Conservation (phyloP, 1,140 invertebrate genomes). For the Drosophila rufa region DNA sequence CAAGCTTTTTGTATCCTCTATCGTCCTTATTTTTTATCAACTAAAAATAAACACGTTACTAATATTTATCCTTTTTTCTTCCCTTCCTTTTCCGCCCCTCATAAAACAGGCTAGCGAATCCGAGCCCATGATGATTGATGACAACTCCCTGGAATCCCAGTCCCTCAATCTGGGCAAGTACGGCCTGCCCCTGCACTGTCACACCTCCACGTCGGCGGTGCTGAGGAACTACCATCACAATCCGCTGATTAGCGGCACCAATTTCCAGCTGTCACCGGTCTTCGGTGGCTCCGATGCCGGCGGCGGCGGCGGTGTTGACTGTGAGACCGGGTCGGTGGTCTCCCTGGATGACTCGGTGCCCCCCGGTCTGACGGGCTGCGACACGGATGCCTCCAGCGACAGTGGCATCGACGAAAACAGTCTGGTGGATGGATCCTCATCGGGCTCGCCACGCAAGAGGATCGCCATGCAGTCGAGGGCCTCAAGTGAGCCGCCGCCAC, state of each 20-base stretch:
- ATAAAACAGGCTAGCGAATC: conserved; percentile 22
- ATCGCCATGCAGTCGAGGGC: not conserved
- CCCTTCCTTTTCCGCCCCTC: conserved; percentile 3
- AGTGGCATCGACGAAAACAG: conserved; percentile 79
- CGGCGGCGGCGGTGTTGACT: conserved; percentile 6
- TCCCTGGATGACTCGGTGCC: conserved; percentile 75
- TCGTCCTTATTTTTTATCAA: not conserved
- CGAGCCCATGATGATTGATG: conserved; percentile 64
- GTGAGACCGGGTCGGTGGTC: conserved; percentile 49
- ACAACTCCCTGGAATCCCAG: conserved; percentile 52
- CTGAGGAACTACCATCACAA: conserved; percentile 76
- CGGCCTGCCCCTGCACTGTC: conserved; percentile 58
- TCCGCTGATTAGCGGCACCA: conserved; percentile 77
- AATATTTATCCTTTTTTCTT: conserved; percentile 27
- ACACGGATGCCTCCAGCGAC: conserved; percentile 73
- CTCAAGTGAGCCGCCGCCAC: conserved; percentile 19
- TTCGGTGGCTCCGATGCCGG: conserved; percentile 44
- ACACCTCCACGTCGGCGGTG: conserved; percentile 58
- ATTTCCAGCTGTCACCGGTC: conserved; percentile 71
- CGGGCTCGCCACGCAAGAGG: conserved; percentile 44
- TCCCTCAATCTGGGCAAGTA: conserved; percentile 25
- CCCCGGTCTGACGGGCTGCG: conserved; percentile 64
- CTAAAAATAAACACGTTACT: not conserved
- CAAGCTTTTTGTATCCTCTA: not conserved
- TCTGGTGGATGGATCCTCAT: conserved; percentile 29